Evolutionary conservation across 2,113 vertebrate species (phyloP).

Genomic region (Gambusia holbrooki): DNA sequence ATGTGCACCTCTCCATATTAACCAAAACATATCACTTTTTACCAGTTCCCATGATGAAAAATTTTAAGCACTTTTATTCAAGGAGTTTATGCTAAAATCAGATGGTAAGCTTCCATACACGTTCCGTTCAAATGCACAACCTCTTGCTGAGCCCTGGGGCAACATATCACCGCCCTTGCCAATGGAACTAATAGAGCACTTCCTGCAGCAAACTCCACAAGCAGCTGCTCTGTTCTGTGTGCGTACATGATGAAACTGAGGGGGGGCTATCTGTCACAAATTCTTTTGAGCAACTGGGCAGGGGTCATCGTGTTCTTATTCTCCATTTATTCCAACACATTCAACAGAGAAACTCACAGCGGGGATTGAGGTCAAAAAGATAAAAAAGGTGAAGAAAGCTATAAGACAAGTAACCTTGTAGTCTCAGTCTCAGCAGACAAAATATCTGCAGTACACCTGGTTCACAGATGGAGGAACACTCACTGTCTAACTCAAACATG

Average conservation of each 20-base stretch:
- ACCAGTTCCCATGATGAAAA: conserved; percentile 15
- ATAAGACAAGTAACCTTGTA: conserved; percentile 50
- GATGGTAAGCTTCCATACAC: conserved; percentile 7
- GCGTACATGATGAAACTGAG: conserved; percentile 29
- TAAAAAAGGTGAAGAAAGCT: conserved; percentile 17
- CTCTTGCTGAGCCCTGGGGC: conserved; percentile 62
- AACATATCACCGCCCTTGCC: conserved; percentile 71
- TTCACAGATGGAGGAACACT: conserved; percentile 37
- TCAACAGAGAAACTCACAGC: conserved; percentile 42
- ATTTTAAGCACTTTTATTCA: conserved; percentile 28
- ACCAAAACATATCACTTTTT: background rate
- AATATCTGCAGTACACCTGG: conserved; percentile 64
- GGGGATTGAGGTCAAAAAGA: conserved; percentile 42
- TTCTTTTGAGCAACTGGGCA: conserved; percentile 51
- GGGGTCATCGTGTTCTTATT: conserved; percentile 52
- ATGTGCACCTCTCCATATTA: conserved; percentile 17
- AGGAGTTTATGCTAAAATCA: conserved; percentile 24
- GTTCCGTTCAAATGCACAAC: conserved; percentile 48
- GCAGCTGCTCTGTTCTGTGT: conserved; percentile 71
- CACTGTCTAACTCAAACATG: conserved; percentile 23
- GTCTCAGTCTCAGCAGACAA: conserved; percentile 54
- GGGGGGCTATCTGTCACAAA: conserved; percentile 47
- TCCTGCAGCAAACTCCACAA: conserved; percentile 69
- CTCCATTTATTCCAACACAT: conserved; percentile 46
- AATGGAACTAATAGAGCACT: conserved; percentile 80